Evolutionary conservation across 2,888 invertebrate species (phyloP).

Genomic region (Mactromeris polynyma): DNA sequence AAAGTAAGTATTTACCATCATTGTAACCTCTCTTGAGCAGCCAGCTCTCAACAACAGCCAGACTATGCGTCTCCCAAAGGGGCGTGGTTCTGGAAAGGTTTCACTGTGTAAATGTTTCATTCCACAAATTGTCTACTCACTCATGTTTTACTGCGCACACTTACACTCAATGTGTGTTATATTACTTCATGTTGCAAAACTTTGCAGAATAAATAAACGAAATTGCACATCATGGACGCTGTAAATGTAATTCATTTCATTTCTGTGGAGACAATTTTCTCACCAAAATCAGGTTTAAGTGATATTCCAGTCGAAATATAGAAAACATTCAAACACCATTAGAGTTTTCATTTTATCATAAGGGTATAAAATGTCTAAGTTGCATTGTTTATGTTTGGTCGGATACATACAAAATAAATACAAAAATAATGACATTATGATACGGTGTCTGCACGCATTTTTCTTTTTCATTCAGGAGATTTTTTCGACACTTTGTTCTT

Average conservation of each 20-base stretch:
- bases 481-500: too few relatives aligned
- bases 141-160: neutral
- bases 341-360: neutral
- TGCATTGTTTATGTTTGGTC: neutral
- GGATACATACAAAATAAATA: too few relatives aligned
- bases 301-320: neutral
- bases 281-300: neutral
- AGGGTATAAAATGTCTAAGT: neutral
- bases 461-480: too few relatives aligned
- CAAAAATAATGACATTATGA: too few relatives aligned
- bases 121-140: too few relatives aligned
- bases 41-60: too few relatives aligned
- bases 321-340: neutral
- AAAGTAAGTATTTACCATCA: too few relatives aligned
- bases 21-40: too few relatives aligned
- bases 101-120: too few relatives aligned
- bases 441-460: too few relatives aligned
- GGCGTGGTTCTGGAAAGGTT: too few relatives aligned
- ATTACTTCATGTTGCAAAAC: neutral
- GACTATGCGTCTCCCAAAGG: too few relatives aligned
- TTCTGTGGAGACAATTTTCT: conserved; percentile 1
- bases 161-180: neutral
- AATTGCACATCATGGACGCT: neutral
- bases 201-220: conserved; percentile 10
- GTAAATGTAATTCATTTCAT: neutral